Evolutionary conservation across 2,113 vertebrate genomes (phyloP).

Genomic region (Oreochromis aureus): DNA sequence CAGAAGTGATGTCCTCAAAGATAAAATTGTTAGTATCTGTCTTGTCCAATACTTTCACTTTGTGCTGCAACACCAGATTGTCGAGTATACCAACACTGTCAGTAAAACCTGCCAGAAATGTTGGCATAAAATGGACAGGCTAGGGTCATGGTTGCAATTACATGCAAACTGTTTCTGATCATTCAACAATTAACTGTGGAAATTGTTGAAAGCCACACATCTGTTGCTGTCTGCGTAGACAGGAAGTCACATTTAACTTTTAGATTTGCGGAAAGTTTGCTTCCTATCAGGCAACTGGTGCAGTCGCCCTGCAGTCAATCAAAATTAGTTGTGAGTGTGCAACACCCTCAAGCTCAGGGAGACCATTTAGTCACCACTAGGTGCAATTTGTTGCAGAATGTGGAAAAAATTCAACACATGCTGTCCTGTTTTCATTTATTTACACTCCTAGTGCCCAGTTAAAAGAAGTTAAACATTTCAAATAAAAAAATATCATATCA

Average conservation of each 20-base stretch:
- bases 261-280: not conserved
- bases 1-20: not conserved
- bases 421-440: no score
- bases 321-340: not conserved
- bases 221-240: not conserved
- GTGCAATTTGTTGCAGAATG: not conserved
- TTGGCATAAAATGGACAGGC: not conserved
- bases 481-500: not conserved
- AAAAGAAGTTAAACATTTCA: not conserved
- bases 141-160: not conserved
- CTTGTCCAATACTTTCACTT: not conserved
- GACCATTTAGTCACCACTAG: not conserved
- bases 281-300: not conserved
- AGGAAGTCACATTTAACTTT: not conserved
- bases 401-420: rapidly evolving
- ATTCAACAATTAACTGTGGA: not conserved
- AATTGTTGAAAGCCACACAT: not conserved
- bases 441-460: not conserved
- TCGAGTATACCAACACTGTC: not conserved
- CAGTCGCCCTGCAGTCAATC: not conserved
- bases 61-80: not conserved
- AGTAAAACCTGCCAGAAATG: not conserved
- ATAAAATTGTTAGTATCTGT: not conserved
- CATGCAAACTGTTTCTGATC: not conserved
- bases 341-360: not conserved